Evolutionary conservation across 2,888 invertebrate species (phyloP), one percentile per base, ranked within the genome.

Genomic region (Capitulum mitella): DNA sequence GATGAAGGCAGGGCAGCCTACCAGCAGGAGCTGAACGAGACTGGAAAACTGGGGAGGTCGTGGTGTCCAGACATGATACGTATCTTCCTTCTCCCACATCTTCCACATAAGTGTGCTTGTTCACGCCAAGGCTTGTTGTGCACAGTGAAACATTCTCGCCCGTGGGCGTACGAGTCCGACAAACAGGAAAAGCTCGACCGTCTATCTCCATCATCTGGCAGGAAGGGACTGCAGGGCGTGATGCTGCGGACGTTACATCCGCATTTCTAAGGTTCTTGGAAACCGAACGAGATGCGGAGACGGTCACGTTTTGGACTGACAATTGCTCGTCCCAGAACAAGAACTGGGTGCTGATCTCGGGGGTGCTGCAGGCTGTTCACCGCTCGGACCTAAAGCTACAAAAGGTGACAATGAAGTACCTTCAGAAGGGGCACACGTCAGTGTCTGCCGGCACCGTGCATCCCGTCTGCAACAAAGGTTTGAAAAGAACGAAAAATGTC

Each of bases 261-360:
- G 26, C 54, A 19, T 54, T 26, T 26, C 22, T 54, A 19, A 1
- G 19, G 1, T 54, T 19, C 26, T 26, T 54, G 26, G 8, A 26
- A 26, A 26, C 54, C 26, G 26, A 54, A 54, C 22, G 54, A 14
- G 54, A 26, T 19, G 22, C 6, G 26, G 19, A 26, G 12, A 6
- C 12, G n/a, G 34, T 26, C 12, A 12, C 12, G 12, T 79, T 78
- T 37, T 58, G 51, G 77, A 78, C 19, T 12, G 51, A 79, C 54
- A 37, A 26, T 74, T 81, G 54, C n/a, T 78, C 48, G 1, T 32
- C 54, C 19, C 54, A 12, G 26, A 54, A 54, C 46, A 54, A 12
- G 19, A 54, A 26, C 54, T 54, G 26, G 54, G 19, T 19, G 19
- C 19, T 26, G 26, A 54, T 54, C 54, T 26, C 54, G 26, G 8